phyloP scores from a whole-genome alignment of 1,140 invertebrate species.

The Littorina saxatilis region DNA sequence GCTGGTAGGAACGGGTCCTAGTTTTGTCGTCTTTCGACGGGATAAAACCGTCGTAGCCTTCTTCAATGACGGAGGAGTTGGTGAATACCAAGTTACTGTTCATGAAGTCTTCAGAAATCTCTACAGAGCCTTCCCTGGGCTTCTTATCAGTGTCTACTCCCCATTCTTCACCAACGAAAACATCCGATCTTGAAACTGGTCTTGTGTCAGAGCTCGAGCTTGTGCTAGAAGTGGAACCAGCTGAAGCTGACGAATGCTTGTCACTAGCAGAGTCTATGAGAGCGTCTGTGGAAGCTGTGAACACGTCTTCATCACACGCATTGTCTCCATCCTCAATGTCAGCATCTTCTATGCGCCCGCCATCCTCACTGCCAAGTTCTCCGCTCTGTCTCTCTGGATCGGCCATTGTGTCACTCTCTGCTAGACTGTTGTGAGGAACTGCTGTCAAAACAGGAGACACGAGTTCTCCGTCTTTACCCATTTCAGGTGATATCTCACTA shows the following conservation, averaged over 20 bases:
- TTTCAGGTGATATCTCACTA: background rate
- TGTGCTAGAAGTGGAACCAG: background rate
- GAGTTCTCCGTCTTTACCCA: background rate
- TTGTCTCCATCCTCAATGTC: background rate
- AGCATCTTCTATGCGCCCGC: background rate
- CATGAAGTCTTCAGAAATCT: background rate
- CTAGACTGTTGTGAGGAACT: background rate
- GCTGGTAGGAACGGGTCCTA: background rate
- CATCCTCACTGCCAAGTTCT: background rate
- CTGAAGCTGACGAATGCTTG: background rate
- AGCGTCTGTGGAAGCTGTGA: slow-evolving; percentile 6
- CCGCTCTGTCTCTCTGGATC: too few species aligned
- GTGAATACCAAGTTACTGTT: background rate
- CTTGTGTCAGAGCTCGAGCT: background rate
- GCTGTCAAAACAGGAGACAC: background rate
- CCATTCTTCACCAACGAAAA: background rate
- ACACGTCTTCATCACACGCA: slow-evolving; percentile 23
- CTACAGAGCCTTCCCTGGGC: background rate
- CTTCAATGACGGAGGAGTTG: slow-evolving; percentile 7
- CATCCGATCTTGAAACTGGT: slow-evolving; percentile 1
- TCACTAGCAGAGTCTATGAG: slow-evolving; percentile 19
- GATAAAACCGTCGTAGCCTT: slow-evolving; percentile 29
- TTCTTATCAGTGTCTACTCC: background rate
- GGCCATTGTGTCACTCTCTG: background rate
- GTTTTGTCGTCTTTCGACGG: background rate